Conservation (phyloP, 2,888 invertebrate species). For the Dryobotodes eremita region DNA sequence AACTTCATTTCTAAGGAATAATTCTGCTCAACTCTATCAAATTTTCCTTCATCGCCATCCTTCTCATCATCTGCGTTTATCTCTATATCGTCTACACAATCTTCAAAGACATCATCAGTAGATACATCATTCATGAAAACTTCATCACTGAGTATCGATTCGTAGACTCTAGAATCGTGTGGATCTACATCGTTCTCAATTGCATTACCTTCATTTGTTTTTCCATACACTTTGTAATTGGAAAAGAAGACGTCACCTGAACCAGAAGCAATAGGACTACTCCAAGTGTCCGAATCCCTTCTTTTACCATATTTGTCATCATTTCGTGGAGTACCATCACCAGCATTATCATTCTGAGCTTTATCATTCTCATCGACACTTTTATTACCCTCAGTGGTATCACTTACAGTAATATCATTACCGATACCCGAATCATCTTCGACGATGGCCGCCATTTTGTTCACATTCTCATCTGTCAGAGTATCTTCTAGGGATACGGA, state of each 20-base stretch:
- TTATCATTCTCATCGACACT: constrained; percentile 28
- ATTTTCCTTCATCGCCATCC: constrained; percentile 55
- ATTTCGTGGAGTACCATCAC: constrained; percentile 28
- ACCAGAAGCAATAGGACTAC: constrained; percentile 31
- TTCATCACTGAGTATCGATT: constrained; percentile 51
- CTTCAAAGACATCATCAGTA: constrained; percentile 81
- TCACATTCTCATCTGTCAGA: constrained; percentile 76
- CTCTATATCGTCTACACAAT: constrained; percentile 78
- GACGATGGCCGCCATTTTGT: constrained; percentile 54
- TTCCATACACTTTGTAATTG: constrained; percentile 10
- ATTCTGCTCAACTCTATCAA: constrained; percentile 77
- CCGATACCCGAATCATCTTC: constrained; percentile 71
- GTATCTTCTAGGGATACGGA: constrained; percentile 82
- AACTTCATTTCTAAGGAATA: constrained; percentile 87
- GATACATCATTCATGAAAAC: constrained; percentile 49
- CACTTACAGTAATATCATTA: constrained; percentile 67
- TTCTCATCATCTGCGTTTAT: constrained; percentile 47
- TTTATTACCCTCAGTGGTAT: constrained; percentile 54
- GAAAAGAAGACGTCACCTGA: constrained; percentile 31
- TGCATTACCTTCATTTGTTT: constrained; percentile 13
- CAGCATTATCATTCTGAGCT: background rate
- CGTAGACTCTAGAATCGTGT: constrained; percentile 40
- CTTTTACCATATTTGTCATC: background rate
- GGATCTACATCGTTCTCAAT: constrained; percentile 21
- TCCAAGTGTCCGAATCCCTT: background rate